Evolutionary conservation across 2,888 invertebrate species (phyloP).

Genomic region (Stenurella melanura): DNA sequence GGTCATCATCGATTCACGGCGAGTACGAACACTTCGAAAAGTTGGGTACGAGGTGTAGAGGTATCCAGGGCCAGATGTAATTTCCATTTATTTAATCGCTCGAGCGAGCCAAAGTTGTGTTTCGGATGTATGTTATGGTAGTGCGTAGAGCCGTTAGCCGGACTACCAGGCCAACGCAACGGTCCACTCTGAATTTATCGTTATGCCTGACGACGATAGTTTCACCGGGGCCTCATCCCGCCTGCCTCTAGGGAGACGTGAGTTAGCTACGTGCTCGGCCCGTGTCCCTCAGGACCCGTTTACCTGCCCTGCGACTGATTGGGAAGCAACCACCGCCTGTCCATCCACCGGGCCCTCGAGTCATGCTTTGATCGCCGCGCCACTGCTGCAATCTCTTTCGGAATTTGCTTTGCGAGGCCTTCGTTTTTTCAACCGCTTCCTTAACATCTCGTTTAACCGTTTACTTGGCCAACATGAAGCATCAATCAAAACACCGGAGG

Average conservation of each 20-base stretch:
- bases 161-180: constrained; percentile 40
- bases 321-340: constrained; percentile 66
- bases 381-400: constrained; percentile 26
- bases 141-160: constrained; percentile 68
- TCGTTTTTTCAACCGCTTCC: not conserved
- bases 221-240: constrained; percentile 58
- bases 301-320: constrained; percentile 74
- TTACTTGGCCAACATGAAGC: not conserved
- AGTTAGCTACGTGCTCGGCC: constrained; percentile 72
- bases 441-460: constrained; percentile 15
- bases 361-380: constrained; percentile 44
- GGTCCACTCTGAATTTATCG: constrained; percentile 68
- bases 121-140: constrained; percentile 65
- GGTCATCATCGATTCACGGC: constrained; percentile 26
- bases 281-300: constrained; percentile 70
- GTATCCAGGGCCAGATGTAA: constrained; percentile 47
- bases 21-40: constrained; percentile 28
- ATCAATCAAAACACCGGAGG: not conserved
- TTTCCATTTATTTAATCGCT: constrained; percentile 58
- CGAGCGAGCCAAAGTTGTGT: constrained; percentile 46
- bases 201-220: constrained; percentile 69
- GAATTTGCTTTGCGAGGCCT: constrained; percentile 16
- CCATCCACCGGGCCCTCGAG: constrained; percentile 49
- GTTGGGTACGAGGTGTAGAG: constrained; percentile 26
- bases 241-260: constrained; percentile 70